A percentile compares a stretch with the other conserved stretches of the same genome.
These are phyloP conservation scores for Malthinus seriepunctatus DNA, from an alignment of 2,888 invertebrate species.

Conservation along the genomic window DNA sequence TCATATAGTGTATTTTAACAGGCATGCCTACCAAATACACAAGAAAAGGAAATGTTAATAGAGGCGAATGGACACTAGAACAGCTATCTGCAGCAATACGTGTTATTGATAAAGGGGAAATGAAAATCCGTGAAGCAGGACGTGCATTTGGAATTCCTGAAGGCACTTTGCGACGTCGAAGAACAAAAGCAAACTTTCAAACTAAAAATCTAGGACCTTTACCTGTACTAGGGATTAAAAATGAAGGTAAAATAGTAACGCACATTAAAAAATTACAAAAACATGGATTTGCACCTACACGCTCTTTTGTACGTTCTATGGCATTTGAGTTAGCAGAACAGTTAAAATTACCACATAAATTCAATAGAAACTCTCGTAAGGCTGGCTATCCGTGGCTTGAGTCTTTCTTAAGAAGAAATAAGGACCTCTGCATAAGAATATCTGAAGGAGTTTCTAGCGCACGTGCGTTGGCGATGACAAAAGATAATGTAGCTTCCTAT, in stretches of 20 bases:
- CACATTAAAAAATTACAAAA: neutral
- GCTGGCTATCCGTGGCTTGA: neutral
- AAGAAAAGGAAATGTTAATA: neutral
- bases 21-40: neutral
- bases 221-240: neutral
- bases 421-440: neutral
- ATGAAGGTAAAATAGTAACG: neutral
- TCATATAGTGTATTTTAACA: no score
- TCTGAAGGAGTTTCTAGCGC: neutral
- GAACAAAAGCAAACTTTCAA: neutral
- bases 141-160: slow-evolving; percentile 8
- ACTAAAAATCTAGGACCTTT: neutral
- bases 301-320: neutral
- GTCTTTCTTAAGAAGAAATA: neutral
- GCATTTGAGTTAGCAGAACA: neutral
- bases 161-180: slow-evolving; percentile 8
- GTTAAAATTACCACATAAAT: neutral
- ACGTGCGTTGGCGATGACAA: neutral
- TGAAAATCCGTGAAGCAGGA: slow-evolving; percentile 6
- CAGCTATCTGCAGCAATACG: neutral
- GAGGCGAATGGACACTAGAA: neutral
- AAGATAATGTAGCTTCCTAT: slow-evolving; percentile 5
- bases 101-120: neutral
- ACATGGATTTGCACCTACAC: neutral
- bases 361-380: neutral